Base-by-base conservation (phyloP, 2,888 invertebrate species). In the Caenorhabditis panamensis region DNA sequence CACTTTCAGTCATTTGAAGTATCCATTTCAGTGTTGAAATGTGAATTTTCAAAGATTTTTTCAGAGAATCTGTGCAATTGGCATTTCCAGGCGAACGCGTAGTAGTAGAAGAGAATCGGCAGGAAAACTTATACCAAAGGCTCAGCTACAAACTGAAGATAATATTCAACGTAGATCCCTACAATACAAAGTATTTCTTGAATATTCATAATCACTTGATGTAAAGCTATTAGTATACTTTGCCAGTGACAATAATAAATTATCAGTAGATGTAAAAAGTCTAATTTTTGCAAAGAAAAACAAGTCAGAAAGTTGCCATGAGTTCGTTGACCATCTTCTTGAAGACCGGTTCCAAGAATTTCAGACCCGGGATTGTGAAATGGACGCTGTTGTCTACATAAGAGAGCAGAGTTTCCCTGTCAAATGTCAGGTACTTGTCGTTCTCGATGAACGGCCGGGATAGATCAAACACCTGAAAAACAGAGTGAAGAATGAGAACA, bases 321-420 rank as follows among this genome's bases (percentile, higher is more conserved):
- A 41, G 8, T 11, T 41, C 41, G 2, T 13, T 41, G 41, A 13
- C 13, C 2, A 13, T 6, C 13, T 41, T 69, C 4, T 18, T 24
- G n/a, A 77, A 58, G 4, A 26, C 28, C 4, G 68, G 63, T 1
- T 62, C 20, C 16, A 63, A 44, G 1, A 63, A 4, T 24, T 63
- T 20, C 0, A 68, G 16, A 37, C 68, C 76, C 0, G 56, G 26
- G 5, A 2, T 11, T 11, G 49, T 62, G 4, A 77, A 18, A 69
- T 77, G 76, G n/a, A 63, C 24, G 0, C 63, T 49, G 37, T 77
- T 69, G 31, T 77, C 76, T 8, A 77, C 49, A 16, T 41, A 77
- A 2, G 68, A 63, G 6, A 62, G 0, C 58, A 58, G 47, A 9
- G 18, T 18, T 2, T 63, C 47, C n/a, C 58, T 16, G 26, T 77